A percentile compares a stretch with the other conserved stretches of the same genome.
Conservation (phyloP, 2,113 vertebrate genomes). For the Erpornis zantholeuca region DNA sequence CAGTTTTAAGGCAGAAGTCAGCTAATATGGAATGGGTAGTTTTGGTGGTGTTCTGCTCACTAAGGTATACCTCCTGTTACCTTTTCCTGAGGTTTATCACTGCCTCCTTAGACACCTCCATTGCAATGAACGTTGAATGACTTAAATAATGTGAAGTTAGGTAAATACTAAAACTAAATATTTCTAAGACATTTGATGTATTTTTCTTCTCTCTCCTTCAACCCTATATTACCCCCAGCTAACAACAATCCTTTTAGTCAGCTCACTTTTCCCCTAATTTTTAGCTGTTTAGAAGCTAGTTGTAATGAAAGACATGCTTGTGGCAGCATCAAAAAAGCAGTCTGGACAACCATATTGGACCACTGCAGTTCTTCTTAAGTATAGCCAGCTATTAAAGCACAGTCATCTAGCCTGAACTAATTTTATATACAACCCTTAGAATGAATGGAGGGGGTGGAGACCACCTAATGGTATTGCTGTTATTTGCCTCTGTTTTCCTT, state of each 20-base stretch:
- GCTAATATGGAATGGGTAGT: background rate
- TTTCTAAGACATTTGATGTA: background rate
- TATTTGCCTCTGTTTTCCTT: background rate
- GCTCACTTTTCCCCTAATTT: background rate
- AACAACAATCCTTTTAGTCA: background rate
- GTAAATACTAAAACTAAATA: background rate
- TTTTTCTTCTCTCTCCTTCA: background rate
- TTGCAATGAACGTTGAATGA: background rate
- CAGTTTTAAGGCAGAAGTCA: background rate
- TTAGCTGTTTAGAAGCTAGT: background rate
- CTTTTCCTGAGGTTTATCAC: background rate
- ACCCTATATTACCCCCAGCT: background rate
- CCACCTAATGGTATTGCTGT: background rate
- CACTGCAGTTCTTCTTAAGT: background rate
- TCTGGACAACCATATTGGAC: background rate
- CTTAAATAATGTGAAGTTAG: background rate
- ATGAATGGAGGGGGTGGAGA: background rate
- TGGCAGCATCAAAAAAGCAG: background rate
- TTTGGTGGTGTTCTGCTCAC: background rate
- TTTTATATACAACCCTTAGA: background rate
- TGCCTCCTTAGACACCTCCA: background rate
- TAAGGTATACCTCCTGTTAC: background rate
- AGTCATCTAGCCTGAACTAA: background rate
- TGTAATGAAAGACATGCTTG: background rate
- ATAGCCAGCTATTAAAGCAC: background rate